Evolutionary conservation across 2,888 invertebrate genomes (phyloP).

Genomic region (Gastrophysa polygoni): DNA sequence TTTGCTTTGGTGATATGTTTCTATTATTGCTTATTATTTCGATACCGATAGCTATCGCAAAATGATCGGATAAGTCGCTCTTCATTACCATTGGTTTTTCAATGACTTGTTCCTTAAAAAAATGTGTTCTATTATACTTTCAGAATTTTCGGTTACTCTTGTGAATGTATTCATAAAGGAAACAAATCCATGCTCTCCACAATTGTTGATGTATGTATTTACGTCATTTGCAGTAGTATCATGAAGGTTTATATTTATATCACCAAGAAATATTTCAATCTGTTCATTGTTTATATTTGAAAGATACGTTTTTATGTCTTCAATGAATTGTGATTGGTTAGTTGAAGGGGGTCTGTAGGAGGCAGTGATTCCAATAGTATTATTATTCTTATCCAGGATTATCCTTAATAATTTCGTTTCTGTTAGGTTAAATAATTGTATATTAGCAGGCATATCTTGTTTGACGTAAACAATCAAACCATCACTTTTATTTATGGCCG

Average conservation of each 20-base stretch:
- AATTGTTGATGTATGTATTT: conserved; percentile 5
- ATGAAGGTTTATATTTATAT: conserved; percentile 2
- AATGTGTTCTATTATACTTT: conserved; percentile 9
- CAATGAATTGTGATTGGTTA: conserved; percentile 1
- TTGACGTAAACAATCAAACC: no score
- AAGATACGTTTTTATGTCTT: conserved; percentile 3
- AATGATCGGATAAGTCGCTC: conserved; percentile 4
- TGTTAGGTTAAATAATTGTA: conserved; percentile 5
- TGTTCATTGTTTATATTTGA: conserved; percentile 2
- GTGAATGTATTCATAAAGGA: not conserved
- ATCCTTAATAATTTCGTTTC: not conserved
- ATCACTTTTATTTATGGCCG: no score
- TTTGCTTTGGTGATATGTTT: conserved; percentile 7
- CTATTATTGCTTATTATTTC: conserved; percentile 1
- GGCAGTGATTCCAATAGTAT: conserved; percentile 1
- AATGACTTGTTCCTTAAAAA: conserved; percentile 9
- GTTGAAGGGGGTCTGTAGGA: conserved; percentile 5
- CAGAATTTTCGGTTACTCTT: conserved; percentile 2
- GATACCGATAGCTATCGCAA: conserved; percentile 4
- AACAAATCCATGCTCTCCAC: conserved; percentile 3
- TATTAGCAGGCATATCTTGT: no score
- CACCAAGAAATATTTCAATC: conserved; percentile 5
- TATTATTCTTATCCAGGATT: conserved; percentile 5
- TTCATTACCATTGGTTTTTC: conserved; percentile 3
- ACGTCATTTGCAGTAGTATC: conserved; percentile 6